Evolutionary conservation across 2,797 vertebrate species (phyloP).

Genomic region (Rhodeus uyekii): DNA sequence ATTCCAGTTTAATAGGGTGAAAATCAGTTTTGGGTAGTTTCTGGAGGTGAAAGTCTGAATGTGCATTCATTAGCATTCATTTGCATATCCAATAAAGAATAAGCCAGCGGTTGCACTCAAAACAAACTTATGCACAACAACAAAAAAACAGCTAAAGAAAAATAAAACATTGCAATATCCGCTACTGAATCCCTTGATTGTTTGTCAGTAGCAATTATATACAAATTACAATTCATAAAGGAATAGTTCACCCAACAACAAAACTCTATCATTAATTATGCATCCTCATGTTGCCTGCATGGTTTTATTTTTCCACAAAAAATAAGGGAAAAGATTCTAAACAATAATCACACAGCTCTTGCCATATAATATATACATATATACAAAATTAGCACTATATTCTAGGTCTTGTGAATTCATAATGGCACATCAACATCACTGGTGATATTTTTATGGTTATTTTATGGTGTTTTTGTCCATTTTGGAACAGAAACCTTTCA

Average conservation of each 20-base stretch:
- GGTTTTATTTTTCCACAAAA: too few species aligned
- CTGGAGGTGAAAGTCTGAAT: constrained; percentile 51
- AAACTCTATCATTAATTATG: background rate
- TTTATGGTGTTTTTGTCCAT: background rate
- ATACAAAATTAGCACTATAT: background rate
- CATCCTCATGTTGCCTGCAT: background rate
- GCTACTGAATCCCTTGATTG: background rate
- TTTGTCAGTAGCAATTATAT: background rate
- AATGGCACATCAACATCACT: background rate
- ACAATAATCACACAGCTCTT: background rate
- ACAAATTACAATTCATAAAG: background rate
- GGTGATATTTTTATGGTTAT: background rate
- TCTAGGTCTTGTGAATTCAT: background rate
- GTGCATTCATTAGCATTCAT: constrained; percentile 57
- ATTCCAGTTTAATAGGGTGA: constrained; percentile 32
- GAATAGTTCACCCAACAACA: background rate
- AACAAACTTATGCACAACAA: background rate
- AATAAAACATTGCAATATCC: background rate
- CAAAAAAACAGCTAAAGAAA: constrained; percentile 10
- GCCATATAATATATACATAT: background rate
- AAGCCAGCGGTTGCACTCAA: background rate
- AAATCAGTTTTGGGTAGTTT: constrained; percentile 50
- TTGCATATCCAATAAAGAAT: constrained; percentile 49
- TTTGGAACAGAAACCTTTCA: background rate
- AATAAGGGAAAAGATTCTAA: background rate